These are phyloP conservation scores for Cololabis saira DNA, from an alignment of 2,113 vertebrate species.

Conservation along the genomic window DNA sequence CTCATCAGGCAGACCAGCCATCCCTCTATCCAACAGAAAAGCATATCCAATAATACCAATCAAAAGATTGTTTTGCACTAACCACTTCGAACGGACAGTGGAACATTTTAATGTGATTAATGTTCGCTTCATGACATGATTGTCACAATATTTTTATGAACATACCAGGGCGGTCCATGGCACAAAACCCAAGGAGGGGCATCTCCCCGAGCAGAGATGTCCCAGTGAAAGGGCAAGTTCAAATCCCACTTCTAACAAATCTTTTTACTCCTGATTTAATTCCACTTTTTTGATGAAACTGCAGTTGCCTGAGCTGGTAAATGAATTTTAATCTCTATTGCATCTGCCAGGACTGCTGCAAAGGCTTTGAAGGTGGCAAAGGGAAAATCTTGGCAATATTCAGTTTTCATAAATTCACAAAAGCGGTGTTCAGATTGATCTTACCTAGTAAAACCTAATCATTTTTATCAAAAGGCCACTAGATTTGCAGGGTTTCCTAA, in stretches of 20 bases:
- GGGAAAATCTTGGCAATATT: not conserved
- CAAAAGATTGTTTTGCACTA: not conserved
- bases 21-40: conserved; percentile 9
- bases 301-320: not conserved
- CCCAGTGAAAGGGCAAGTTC: not conserved
- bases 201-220: not conserved
- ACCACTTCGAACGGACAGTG: no score
- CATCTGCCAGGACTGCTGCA: not conserved
- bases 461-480: no score
- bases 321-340: not conserved
- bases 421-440: not conserved
- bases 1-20: conserved; percentile 16
- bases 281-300: not conserved
- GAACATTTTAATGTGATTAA: no score
- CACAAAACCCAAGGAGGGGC: no score
- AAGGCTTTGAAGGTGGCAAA: not conserved
- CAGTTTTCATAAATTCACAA: not conserved
- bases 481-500: no score
- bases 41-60: not conserved
- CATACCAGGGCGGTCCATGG: no score
- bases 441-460: no score
- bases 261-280: not conserved
- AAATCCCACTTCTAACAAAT: not conserved
- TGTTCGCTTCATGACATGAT: no score
- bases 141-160: no score